Evolutionary conservation across 1,140 invertebrate genomes (phyloP).

Genomic region (Meloidogyne chitwoodi): DNA sequence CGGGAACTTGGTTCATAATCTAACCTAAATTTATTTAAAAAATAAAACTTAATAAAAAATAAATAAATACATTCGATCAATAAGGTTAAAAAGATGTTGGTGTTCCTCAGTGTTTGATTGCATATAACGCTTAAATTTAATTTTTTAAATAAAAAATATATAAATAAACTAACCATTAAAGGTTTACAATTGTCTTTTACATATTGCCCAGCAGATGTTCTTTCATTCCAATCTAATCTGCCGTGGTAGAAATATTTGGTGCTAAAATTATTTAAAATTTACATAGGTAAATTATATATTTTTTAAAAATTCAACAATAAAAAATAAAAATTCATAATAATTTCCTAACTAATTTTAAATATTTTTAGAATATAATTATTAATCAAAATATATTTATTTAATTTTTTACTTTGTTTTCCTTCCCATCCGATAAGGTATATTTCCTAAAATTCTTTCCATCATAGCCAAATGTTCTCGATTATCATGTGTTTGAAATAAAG

Average conservation of each 20-base stretch:
- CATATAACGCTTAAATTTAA: slow-evolving; percentile 76
- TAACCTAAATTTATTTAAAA: slow-evolving; percentile 71
- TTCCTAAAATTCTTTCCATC: slow-evolving; percentile 97
- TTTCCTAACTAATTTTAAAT: too few species aligned
- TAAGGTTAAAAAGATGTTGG: slow-evolving; percentile 84
- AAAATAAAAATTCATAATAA: too few species aligned
- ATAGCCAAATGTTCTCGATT: slow-evolving; percentile 98
- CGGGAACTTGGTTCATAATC: slow-evolving; percentile 88
- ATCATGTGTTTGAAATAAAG: slow-evolving; percentile 96
- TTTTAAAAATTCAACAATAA: too few species aligned
- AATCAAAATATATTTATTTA: neutral
- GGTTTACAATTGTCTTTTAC: slow-evolving; percentile 97
- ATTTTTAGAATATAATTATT: too few species aligned
- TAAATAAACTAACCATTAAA: slow-evolving; percentile 71
- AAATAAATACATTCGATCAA: slow-evolving; percentile 66
- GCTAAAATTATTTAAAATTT: slow-evolving; percentile 64
- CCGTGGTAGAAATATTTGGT: slow-evolving; percentile 76
- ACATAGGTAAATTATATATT: too few species aligned
- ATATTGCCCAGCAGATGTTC: slow-evolving; percentile 86
- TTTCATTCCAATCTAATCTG: slow-evolving; percentile 88
- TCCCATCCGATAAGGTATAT: slow-evolving; percentile 89
- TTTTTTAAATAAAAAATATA: neutral
- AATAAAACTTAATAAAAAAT: slow-evolving; percentile 17
- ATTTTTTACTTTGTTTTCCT: slow-evolving; percentile 74
- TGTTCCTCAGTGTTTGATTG: slow-evolving; percentile 81